Evolutionary conservation across 37 sponge, comb jelly and placozoan genomes (phyloP), one percentile per base, ranked within the genome.

Genomic region (Agelas oroides): DNA sequence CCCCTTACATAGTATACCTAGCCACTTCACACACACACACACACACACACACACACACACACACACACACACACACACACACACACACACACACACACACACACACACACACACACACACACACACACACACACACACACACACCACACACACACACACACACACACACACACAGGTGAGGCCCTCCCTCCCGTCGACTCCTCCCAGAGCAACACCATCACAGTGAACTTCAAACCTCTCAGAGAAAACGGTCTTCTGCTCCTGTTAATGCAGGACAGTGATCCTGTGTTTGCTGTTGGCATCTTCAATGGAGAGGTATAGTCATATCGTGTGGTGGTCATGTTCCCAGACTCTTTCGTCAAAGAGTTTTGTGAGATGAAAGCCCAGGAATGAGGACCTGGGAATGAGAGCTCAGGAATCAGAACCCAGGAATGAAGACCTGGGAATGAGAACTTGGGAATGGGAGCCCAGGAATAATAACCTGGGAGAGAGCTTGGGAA

Each of bases 281-380:
- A 35, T 30, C 24, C 71, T 13, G 46, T 77, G 58, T 31, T 77
- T 38, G 71, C 59, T 58, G 66, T 70, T 32, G 86, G 86, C 23
- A 35, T 86, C 21, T 76, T 77, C 53, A 59, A 77, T 34, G 86
- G 86, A 41, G 63, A 70, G 70, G 86, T 86, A 70, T 18, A 32
- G 20, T 14, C 3, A 12, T 11, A 61, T 61, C 27, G 27, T 25
- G 25, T 25, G 27, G 5, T 14, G n/a, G 27, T 11, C 5, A 61
- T 14, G n/a, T 23, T 3, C 5, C 63, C 11, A 23, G n/a, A 2
- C 63, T 25, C n/a, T n/a, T n/a, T n/a, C n/a, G n/a, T n/a, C n/a
- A n/a, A n/a, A n/a, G n/a, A n/a, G n/a, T n/a, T n/a, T n/a, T n/a
- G n/a, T n/a, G n/a, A n/a, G n/a, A n/a, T n/a, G n/a, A n/a, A n/a